Evolutionary conservation across 2,888 invertebrate genomes (phyloP), one percentile per base, ranked within the genome.

Genomic region (Malacosoma neustria): DNA sequence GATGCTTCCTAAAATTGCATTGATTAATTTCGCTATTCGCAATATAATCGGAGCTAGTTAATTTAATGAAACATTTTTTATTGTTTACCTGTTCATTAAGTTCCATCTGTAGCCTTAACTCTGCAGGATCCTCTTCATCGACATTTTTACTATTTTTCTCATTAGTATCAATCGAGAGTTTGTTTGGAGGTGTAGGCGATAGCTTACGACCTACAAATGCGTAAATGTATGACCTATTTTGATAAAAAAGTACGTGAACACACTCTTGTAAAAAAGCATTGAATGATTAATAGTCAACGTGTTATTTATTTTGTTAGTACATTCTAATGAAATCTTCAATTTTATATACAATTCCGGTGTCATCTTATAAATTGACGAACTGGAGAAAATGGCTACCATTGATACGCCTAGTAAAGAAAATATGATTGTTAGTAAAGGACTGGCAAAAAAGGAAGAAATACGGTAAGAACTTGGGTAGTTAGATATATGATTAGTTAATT

Each of bases 21-120:
- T n/a, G n/a, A n/a, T n/a, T n/a, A n/a, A n/a, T n/a, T n/a, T n/a
- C n/a, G n/a, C n/a, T n/a, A n/a, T n/a, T n/a, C n/a, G n/a, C n/a
- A n/a, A n/a, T n/a, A n/a, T n/a, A n/a, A n/a, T n/a, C n/a, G n/a
- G n/a, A n/a, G n/a, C n/a, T n/a, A n/a, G n/a, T n/a, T n/a, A n/a
- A n/a, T n/a, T n/a, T n/a, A n/a, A n/a, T n/a, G n/a, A n/a, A n/a
- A n/a, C n/a, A n/a, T n/a, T n/a, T n/a, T n/a, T n/a, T n/a, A n/a
- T n/a, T n/a, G 6, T 32, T 29, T 70, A 89, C 90, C 86, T 95
- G 95, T 74, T 97, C 96, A 63, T 94, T 93, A 34, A 96, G 87
- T 72, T 97, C 97, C 36, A 97, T 81, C 49, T 96, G 90, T 30
- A 97, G 87, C 57, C 94, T 91, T 40, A 96, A 75, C 70, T 97